Percentiles rank a stretch among this genome's conserved stretches.
These are phyloP conservation scores for Seira musarum DNA, from an alignment of 2,888 invertebrate genomes.

Conservation along the genomic window DNA sequence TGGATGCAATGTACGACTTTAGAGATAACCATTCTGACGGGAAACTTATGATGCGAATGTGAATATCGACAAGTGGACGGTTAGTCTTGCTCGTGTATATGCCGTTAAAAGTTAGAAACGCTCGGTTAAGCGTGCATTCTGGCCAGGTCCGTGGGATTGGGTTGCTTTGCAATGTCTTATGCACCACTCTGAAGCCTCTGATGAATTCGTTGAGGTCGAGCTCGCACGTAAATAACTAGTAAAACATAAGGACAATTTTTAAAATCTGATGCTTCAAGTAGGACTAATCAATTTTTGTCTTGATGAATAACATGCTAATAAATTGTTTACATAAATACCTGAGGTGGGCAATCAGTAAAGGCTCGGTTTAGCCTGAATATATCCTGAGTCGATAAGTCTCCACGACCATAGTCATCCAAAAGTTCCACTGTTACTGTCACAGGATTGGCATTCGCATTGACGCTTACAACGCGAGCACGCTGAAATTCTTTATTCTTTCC, in stretches of 20 bases:
- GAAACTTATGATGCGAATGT: neutral
- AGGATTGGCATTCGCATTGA: neutral
- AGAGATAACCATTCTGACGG: neutral
- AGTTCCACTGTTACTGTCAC: conserved; percentile 17
- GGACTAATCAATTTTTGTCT: too few species aligned
- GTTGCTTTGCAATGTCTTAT: neutral
- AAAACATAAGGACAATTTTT: neutral
- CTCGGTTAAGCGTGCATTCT: neutral
- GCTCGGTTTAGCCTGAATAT: neutral
- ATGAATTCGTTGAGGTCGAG: conserved; percentile 22
- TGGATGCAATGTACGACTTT: conserved; percentile 17
- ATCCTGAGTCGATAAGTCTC: neutral
- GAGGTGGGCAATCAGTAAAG: conserved; percentile 1
- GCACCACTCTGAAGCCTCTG: neutral
- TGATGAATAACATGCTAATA: too few species aligned
- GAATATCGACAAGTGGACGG: conserved; percentile 22
- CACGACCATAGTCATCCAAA: conserved; percentile 30
- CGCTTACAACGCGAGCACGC: neutral
- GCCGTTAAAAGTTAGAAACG: conserved; percentile 6
- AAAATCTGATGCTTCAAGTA: too few species aligned
- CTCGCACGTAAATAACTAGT: conserved; percentile 30
- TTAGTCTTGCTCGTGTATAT: neutral
- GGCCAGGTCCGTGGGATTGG: conserved; percentile 7
- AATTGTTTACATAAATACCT: too few species aligned
- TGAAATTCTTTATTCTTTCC: neutral